These are phyloP conservation scores for Nesospiza acunhae DNA, from an alignment of 2,113 vertebrate species.

Conservation along the genomic window DNA sequence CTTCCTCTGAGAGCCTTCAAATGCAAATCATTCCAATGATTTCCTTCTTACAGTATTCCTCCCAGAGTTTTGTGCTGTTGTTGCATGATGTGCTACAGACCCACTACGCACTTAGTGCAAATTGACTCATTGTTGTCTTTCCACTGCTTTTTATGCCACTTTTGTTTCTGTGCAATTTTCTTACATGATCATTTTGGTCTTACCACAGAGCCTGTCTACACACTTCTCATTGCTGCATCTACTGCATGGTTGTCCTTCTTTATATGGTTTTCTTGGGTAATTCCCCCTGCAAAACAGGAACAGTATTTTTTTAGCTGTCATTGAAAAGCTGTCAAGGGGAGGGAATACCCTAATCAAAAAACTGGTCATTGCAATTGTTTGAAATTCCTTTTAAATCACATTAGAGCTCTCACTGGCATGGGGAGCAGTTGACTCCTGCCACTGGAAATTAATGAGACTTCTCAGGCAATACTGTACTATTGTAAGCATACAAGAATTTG, in stretches of 20 bases:
- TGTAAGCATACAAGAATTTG: background rate
- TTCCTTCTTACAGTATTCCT: background rate
- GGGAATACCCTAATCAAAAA: background rate
- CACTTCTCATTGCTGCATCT: constrained; percentile 63
- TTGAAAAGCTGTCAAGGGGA: background rate
- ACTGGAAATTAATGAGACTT: background rate
- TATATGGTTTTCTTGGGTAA: constrained; percentile 68
- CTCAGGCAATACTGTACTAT: background rate
- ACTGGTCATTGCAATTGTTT: background rate
- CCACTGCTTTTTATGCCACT: background rate
- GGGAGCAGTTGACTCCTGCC: background rate
- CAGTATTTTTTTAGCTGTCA: background rate
- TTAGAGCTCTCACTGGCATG: background rate
- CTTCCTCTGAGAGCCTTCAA: background rate
- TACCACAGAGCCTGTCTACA: constrained; percentile 69
- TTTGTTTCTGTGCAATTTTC: background rate
- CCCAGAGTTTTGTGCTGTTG: background rate
- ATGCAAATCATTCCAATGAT: background rate
- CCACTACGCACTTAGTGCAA: background rate
- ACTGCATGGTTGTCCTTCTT: constrained; percentile 61
- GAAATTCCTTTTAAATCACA: background rate
- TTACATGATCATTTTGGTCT: constrained; percentile 14
- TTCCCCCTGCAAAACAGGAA: constrained; percentile 69
- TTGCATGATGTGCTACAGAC: background rate
- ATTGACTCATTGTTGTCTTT: background rate